Conservation (phyloP, 1,140 invertebrate genomes). For the Cryptotermes secundus region DNA sequence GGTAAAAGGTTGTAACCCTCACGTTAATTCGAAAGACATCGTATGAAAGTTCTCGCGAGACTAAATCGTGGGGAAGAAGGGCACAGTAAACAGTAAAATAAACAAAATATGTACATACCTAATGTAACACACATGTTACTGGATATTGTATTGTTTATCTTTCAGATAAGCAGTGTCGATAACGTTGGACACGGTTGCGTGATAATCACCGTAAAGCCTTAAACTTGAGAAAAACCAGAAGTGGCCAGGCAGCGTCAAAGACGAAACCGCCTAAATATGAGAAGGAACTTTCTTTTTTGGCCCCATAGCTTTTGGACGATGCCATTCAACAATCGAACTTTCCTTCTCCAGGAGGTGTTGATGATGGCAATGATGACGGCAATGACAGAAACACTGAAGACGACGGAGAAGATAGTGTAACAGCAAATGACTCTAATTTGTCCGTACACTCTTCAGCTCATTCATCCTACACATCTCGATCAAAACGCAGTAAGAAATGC, state of each 20-base stretch:
- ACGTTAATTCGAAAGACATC: no score
- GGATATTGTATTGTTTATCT: neutral
- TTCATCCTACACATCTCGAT: neutral
- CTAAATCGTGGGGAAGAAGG: no score
- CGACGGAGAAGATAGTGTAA: conserved; percentile 22
- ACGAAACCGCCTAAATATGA: conserved; percentile 37
- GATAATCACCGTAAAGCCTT: conserved; percentile 22
- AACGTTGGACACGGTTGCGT: conserved; percentile 19
- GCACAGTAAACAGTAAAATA: no score
- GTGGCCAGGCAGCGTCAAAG: conserved; percentile 36
- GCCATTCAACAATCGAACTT: conserved; percentile 34
- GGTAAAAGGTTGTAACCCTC: no score
- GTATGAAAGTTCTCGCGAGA: no score
- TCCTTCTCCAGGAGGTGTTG: neutral
- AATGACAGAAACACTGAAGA: conserved; percentile 4
- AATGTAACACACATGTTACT: neutral
- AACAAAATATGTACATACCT: neutral
- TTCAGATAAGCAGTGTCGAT: conserved; percentile 12
- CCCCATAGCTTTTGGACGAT: conserved; percentile 36
- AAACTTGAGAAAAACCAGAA: conserved; percentile 32
- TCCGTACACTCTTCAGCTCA: no score
- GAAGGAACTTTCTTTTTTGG: conserved; percentile 38
- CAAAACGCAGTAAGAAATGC: neutral
- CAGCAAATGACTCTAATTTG: neutral
- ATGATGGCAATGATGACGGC: neutral